phyloP scores from a whole-genome alignment of 2,797 vertebrate genomes.

The Myripristis murdjan region DNA sequence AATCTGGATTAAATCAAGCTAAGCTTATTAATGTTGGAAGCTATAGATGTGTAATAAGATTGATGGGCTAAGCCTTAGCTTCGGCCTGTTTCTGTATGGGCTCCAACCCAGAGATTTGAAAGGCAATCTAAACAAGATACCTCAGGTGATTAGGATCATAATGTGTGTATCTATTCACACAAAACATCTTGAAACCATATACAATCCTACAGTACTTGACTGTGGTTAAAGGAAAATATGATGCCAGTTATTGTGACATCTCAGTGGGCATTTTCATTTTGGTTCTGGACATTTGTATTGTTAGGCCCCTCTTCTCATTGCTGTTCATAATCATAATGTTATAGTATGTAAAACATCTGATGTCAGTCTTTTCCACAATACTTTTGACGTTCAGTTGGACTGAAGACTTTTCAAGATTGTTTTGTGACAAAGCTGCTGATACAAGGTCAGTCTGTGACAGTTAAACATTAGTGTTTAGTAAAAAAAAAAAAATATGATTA shows the following conservation, averaged over 20 bases:
- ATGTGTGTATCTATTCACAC: constrained; percentile 40
- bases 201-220: constrained; percentile 16
- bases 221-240: constrained; percentile 19
- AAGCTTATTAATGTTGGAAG: constrained; percentile 73
- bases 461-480: too few relatives aligned
- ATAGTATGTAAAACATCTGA: too few relatives aligned
- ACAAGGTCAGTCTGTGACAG: too few relatives aligned
- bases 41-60: constrained; percentile 69
- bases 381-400: too few relatives aligned
- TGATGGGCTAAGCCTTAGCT: constrained; percentile 58
- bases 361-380: too few relatives aligned
- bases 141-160: constrained; percentile 51
- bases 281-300: constrained; percentile 1
- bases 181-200: constrained; percentile 22
- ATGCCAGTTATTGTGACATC: not conserved
- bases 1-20: constrained; percentile 65
- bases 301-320: too few relatives aligned
- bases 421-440: too few relatives aligned
- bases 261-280: too few relatives aligned
- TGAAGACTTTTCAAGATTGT: too few relatives aligned
- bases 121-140: constrained; percentile 58
- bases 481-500: too few relatives aligned
- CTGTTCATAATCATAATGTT: too few relatives aligned
- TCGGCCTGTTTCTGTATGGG: constrained; percentile 46
- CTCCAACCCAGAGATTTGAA: constrained; percentile 50